Base-by-base conservation (phyloP, 2,888 invertebrate species). In the Mythimna lalbum region DNA sequence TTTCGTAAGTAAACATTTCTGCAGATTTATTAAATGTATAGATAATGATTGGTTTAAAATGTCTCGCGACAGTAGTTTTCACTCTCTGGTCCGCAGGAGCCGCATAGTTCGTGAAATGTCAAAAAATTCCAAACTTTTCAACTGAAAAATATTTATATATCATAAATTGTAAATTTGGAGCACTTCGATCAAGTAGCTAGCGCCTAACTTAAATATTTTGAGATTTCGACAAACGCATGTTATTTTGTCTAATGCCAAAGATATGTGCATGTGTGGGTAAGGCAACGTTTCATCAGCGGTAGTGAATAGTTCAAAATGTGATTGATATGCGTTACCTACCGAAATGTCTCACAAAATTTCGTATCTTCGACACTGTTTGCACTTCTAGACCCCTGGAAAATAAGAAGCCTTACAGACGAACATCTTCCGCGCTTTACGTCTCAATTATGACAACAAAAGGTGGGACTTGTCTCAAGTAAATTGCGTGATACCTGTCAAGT, bases 401-500 rank as follows among this genome's bases (percentile, higher is more conserved):
- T 73, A 78, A 77, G 89, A 89, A 89, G 78, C 88, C 85, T 61
- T 81, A 78, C 14, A 57, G 65, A 57, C 70, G 63, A 71, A 73
- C 65, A 80, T 85, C 86, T 83, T 78, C 75, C 64, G 50, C 23
- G 55, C 62, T 68, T 82, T 76, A 67, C 83, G 78, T 82, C 77
- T 85, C 90, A 93, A 93, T 93, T 93, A 91, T 87, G 83, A 74
- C 70, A 76, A 92, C 92, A 94, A 94, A 88, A 80, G 83, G 57
- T 75, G 49, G 52, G 82, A 90, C 89, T 92, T 93, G 93, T 93
- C 93, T 94, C 90, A 92, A 92, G 90, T 86, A 90, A 93, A 91
- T 91, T 92, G 90, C 84, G 43, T 63, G 88, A 90, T 80, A 76
- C 84, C 85, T 52, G 57, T 59, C 87, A 88, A 93, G 89, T 89